Evolutionary conservation across 2,113 vertebrate species (phyloP).

Genomic region (Cairina moschata): DNA sequence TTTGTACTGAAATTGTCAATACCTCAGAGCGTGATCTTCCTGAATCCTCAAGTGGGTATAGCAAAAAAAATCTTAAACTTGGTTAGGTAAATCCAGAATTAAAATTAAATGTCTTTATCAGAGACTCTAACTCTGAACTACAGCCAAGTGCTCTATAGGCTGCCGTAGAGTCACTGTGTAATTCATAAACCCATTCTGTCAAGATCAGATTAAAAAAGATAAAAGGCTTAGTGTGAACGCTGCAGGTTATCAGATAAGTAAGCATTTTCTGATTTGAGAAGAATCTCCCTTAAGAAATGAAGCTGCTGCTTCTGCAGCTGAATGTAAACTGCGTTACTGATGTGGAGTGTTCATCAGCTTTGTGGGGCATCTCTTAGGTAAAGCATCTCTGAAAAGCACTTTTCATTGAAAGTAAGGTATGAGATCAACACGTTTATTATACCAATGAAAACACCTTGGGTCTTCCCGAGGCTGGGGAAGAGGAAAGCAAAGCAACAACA

Average conservation of each 20-base stretch:
- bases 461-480: background rate
- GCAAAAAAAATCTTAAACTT: background rate
- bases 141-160: background rate
- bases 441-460: background rate
- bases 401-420: background rate
- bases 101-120: background rate
- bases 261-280: background rate
- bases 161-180: background rate
- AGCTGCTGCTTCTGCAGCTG: background rate
- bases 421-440: background rate
- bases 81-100: background rate
- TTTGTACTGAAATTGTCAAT: background rate
- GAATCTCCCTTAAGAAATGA: background rate
- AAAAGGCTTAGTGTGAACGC: background rate
- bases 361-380: background rate
- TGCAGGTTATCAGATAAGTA: background rate
- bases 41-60: background rate
- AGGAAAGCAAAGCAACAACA: background rate
- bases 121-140: background rate
- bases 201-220: background rate
- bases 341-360: background rate
- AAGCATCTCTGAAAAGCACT: background rate
- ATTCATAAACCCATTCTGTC: constrained; percentile 9
- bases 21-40: background rate
- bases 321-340: background rate